Conservation (phyloP, 2,888 invertebrate species). For the Leptinotarsa rubiginosa region DNA sequence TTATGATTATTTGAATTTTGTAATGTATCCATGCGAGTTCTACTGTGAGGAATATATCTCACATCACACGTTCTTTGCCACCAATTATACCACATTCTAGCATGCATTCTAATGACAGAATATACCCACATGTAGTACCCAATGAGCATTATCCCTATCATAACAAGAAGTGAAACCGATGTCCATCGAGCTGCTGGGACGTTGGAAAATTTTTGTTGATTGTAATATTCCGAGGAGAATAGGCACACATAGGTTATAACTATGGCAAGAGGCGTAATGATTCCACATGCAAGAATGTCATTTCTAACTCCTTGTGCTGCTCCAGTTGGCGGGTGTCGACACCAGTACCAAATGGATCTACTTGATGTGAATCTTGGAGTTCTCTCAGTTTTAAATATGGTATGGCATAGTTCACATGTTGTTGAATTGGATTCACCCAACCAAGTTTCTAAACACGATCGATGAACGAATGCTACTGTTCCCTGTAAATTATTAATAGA, state of each 20-base stretch:
- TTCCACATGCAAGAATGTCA: conserved; percentile 70
- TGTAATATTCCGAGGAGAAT: conserved; percentile 68
- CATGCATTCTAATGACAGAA: conserved; percentile 67
- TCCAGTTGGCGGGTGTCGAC: conserved; percentile 57
- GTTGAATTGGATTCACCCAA: conserved; percentile 79
- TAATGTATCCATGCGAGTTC: conserved; percentile 7
- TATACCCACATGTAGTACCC: conserved; percentile 70
- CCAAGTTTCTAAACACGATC: conserved; percentile 81
- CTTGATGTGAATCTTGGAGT: conserved; percentile 72
- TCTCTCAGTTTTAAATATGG: conserved; percentile 74
- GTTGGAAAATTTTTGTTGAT: conserved; percentile 65
- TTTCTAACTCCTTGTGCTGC: conserved; percentile 63
- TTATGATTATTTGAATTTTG: conserved; percentile 5
- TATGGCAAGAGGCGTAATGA: conserved; percentile 72
- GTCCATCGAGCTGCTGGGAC: conserved; percentile 68
- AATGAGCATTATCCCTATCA: conserved; percentile 67
- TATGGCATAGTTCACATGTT: conserved; percentile 80
- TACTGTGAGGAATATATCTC: conserved; percentile 54
- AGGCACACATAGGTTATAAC: conserved; percentile 68
- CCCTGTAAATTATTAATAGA: conserved; percentile 68
- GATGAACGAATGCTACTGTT: conserved; percentile 79
- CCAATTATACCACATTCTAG: conserved; percentile 69
- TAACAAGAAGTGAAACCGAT: conserved; percentile 66
- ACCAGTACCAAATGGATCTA: conserved; percentile 74
- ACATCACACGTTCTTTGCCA: conserved; percentile 70